Conservation (phyloP, 2,797 vertebrate species). For the Zalophus californianus region DNA sequence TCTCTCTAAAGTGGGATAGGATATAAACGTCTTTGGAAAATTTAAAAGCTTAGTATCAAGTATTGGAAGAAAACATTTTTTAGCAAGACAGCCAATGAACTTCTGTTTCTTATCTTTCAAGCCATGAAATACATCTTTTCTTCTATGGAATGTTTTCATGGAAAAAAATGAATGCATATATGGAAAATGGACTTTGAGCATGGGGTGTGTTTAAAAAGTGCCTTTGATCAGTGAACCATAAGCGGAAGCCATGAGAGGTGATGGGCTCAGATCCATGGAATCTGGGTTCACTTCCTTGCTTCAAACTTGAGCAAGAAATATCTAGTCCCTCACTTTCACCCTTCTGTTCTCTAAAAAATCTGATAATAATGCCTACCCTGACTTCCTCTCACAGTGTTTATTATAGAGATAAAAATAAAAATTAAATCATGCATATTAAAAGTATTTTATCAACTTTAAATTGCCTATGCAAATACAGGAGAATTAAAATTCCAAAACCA, state of each 20-base stretch:
- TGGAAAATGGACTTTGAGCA: background rate
- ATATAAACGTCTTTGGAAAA: background rate
- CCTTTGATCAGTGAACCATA: background rate
- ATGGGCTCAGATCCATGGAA: background rate
- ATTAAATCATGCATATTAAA: slow-evolving; percentile 7
- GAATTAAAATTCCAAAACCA: slow-evolving; percentile 52
- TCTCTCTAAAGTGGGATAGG: background rate
- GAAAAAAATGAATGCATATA: background rate
- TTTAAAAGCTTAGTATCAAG: background rate
- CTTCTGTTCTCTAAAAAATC: background rate
- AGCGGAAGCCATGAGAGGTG: background rate
- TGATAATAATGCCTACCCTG: background rate
- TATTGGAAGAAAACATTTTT: background rate
- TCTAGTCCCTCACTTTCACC: background rate
- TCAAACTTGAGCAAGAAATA: background rate
- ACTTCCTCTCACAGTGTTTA: background rate
- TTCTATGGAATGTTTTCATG: background rate
- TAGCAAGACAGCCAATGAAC: background rate
- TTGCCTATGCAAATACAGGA: background rate
- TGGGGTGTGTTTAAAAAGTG: background rate
- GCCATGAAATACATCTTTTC: background rate
- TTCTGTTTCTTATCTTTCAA: background rate
- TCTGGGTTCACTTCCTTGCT: background rate
- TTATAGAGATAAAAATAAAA: background rate
- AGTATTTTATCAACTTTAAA: slow-evolving; percentile 33